phyloP scores from a whole-genome alignment of 2,113 vertebrate genomes.

The Caranx melampygus region DNA sequence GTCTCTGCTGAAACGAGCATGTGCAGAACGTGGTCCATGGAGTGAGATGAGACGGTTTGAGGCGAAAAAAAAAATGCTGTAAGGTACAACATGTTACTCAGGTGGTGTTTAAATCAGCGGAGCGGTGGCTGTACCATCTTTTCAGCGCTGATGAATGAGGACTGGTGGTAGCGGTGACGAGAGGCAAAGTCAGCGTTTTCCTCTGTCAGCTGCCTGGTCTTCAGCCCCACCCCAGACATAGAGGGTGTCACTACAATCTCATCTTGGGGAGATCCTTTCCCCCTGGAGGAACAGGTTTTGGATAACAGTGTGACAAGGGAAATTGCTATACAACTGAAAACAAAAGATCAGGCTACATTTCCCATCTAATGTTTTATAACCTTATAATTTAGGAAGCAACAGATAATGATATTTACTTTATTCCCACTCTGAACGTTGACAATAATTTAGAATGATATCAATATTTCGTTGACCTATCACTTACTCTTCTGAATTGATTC shows the following conservation, averaged over 20 bases:
- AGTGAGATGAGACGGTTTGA: conserved; percentile 1
- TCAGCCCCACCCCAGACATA: conserved; percentile 87
- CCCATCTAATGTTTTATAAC: not conserved
- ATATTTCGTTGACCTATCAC: not conserved
- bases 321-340: not conserved
- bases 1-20: not conserved
- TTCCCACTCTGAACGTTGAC: not conserved
- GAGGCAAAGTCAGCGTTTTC: conserved; percentile 95
- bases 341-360: not conserved
- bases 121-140: conserved; percentile 83
- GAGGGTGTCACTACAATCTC: conserved; percentile 91
- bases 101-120: conserved; percentile 65
- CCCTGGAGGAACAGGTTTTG: conserved; percentile 48
- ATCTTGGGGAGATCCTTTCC: conserved; percentile 73
- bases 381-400: not conserved
- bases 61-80: conserved; percentile 23
- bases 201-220: conserved; percentile 93
- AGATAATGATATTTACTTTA: not conserved
- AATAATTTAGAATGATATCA: not conserved
- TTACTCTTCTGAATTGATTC: not conserved
- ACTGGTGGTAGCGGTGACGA: conserved; percentile 92
- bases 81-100: not conserved
- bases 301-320: not conserved
- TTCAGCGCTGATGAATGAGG: conserved; percentile 84
- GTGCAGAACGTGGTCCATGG: not conserved